These are phyloP conservation scores for Drosophila fuyamai DNA, from an alignment of 1,140 invertebrate species.

Conservation along the genomic window DNA sequence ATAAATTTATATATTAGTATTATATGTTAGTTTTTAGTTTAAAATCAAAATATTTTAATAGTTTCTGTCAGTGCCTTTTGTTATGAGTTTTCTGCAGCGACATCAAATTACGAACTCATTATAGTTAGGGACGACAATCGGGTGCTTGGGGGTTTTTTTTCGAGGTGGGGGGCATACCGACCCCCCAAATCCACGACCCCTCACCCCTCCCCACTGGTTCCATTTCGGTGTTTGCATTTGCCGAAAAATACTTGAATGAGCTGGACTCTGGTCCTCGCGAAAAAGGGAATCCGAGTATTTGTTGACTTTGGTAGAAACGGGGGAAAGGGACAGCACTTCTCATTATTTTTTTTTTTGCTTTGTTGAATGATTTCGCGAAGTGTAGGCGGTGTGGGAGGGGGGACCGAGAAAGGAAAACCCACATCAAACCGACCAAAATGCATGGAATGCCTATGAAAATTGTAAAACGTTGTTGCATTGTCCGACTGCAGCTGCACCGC, in stretches of 20 bases:
- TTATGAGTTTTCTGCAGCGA: constrained; percentile 72
- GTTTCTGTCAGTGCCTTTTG: constrained; percentile 14
- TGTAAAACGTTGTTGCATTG: constrained; percentile 71
- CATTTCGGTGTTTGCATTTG: constrained; percentile 60
- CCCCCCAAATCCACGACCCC: not conserved
- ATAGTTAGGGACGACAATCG: constrained; percentile 75
- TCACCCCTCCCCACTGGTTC: constrained; percentile 6
- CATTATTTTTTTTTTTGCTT: constrained; percentile 9
- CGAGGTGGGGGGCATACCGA: not conserved
- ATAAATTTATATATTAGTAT: not conserved
- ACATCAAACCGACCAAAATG: constrained; percentile 84
- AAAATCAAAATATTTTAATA: not conserved
- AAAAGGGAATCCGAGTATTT: constrained; percentile 47
- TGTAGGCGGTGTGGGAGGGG: constrained; percentile 49
- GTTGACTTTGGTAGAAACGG: constrained; percentile 70
- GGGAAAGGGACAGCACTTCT: constrained; percentile 7
- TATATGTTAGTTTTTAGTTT: not conserved
- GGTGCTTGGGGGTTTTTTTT: constrained; percentile 9
- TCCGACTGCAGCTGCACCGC: constrained; percentile 14
- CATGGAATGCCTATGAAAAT: constrained; percentile 81
- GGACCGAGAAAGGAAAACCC: constrained; percentile 75
- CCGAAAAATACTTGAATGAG: constrained; percentile 67
- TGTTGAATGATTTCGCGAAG: constrained; percentile 24
- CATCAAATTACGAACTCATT: constrained; percentile 82
- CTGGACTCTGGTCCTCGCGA: constrained; percentile 4